Evolutionary conservation across 2,888 invertebrate species (phyloP), one percentile per base, ranked within the genome.

Genomic region (Conus canariensis): DNA sequence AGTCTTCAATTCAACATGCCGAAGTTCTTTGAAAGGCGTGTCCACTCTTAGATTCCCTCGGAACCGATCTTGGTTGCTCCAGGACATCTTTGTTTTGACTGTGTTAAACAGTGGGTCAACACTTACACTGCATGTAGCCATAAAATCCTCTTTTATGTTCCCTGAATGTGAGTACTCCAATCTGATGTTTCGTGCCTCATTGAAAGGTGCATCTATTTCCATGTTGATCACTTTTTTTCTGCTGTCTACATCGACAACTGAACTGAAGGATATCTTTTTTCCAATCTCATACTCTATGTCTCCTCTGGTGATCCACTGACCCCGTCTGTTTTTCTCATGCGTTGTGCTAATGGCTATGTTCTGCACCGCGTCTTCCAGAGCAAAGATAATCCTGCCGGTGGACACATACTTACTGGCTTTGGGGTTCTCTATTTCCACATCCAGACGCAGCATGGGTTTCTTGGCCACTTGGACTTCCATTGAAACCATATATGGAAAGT

Each of bases 131-230:
- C 58, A 85, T 22, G 45, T n/a, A 7, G 58, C 89, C 12, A 14
- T 89, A 60, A 89, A 85, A 12, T 89, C 74, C 3, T 64, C 12
- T 30, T 74, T 22, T 22, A 74, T 74, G 30, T 85, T 59, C 14
- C 89, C 89, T 30, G 85, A 85, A 58, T 89, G 89, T 4, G 70
- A 74, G 89, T 89, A 89, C 56, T 85, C 89, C 70, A 85, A 19
- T 22, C 45, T 70, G 74, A 89, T 83, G 74, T 19, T 74, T 56
- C 59, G 45, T 12, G 67, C 77, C 25, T 89, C 77, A 16, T 85
- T 60, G 22, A 67, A 89, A 16, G 89, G 89, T 12, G 89, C 74
- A 70, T 85, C 85, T 0, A 89, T 83, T 0, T 67, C 14, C 85
- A 89, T 56, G 10, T 30, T 70, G 25, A 89, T 25, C 30, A 25